Conservation (phyloP, 2,888 invertebrate species). For the Gymnosoma rotundatum region DNA sequence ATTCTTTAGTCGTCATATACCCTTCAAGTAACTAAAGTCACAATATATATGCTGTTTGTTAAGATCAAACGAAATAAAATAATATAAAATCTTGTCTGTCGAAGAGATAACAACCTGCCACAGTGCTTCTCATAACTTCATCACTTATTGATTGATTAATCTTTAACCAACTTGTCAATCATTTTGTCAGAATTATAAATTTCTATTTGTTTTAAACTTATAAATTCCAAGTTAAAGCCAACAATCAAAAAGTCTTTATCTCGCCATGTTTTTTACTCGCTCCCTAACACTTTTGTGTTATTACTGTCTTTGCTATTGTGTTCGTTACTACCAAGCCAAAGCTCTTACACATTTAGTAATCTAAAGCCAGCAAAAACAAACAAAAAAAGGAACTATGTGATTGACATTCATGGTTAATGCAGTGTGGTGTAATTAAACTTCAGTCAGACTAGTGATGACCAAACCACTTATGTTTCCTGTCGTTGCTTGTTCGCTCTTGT, state of each 20-base stretch:
- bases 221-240: no score
- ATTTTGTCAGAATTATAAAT: not conserved
- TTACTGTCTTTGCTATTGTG: conserved; percentile 1
- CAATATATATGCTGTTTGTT: no score
- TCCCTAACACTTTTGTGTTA: not conserved
- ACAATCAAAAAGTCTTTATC: no score
- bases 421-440: conserved; percentile 62
- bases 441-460: conserved; percentile 58
- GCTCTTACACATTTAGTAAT: not conserved
- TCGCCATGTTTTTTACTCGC: not conserved
- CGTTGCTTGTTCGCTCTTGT: conserved; percentile 1
- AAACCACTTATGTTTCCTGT: conserved; percentile 46
- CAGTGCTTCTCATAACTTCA: no score
- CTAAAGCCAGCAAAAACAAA: not conserved
- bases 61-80: no score
- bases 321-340: not conserved
- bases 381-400: conserved; percentile 35
- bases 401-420: conserved; percentile 63
- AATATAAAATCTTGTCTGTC: no score
- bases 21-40: no score
- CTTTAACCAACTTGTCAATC: not conserved
- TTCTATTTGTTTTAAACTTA: no score
- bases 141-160: no score
- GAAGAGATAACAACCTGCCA: no score
- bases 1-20: no score